These are phyloP conservation scores for Vanessa tameamea DNA, from an alignment of 1,140 invertebrate genomes.

Conservation along the genomic window DNA sequence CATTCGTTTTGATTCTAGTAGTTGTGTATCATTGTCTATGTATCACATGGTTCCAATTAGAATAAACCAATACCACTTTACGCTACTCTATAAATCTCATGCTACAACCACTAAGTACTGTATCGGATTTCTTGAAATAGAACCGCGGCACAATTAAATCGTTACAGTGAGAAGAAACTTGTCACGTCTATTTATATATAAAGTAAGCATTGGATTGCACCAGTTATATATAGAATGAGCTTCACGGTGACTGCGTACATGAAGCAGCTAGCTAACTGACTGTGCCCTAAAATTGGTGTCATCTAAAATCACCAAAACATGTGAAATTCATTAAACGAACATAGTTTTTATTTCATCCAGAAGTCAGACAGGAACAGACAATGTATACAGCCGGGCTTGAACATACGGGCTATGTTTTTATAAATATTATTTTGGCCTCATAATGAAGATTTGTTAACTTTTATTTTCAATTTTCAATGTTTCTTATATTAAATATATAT, in stretches of 20 bases:
- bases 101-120: background rate
- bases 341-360: no score
- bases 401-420: no score
- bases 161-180: slow-evolving; percentile 1
- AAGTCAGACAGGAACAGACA: no score
- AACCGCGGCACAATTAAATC: background rate
- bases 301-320: no score
- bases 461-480: no score
- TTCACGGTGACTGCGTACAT: background rate
- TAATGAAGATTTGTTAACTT: no score
- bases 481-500: no score
- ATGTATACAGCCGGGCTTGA: no score
- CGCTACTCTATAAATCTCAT: slow-evolving; percentile 4
- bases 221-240: slow-evolving; percentile 1
- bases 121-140: background rate
- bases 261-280: no score
- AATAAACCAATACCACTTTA: background rate
- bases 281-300: no score
- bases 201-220: background rate
- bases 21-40: background rate
- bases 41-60: background rate
- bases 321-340: no score
- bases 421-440: no score
- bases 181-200: slow-evolving; percentile 3
- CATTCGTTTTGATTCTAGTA: background rate